Conservation (phyloP, 2,797 vertebrate genomes). For the Enteromius afrohamiltoni region DNA sequence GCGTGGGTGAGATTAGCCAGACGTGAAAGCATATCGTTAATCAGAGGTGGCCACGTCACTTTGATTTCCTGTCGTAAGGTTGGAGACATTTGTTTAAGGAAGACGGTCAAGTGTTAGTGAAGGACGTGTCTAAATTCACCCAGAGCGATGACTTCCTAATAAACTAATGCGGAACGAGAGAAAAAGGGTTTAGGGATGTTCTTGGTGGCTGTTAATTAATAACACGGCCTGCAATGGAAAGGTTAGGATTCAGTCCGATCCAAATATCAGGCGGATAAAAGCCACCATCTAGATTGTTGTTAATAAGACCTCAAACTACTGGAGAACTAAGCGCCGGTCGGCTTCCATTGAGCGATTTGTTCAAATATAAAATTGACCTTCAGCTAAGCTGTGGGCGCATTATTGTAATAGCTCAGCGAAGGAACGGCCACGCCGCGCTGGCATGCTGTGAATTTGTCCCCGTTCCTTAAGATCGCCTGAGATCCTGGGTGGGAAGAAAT, state of each 20-base stretch:
- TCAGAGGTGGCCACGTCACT: constrained; percentile 54
- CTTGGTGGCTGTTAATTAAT: constrained; percentile 33
- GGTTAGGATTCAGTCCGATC: constrained; percentile 21
- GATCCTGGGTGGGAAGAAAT: constrained; percentile 39
- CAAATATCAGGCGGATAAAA: constrained; percentile 37
- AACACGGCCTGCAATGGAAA: background rate
- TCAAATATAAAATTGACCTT: constrained; percentile 30
- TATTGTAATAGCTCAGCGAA: constrained; percentile 12
- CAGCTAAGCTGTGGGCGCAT: constrained; percentile 27
- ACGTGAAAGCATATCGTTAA: constrained; percentile 60
- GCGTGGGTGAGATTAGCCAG: constrained; percentile 62
- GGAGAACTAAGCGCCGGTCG: background rate
- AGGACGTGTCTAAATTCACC: constrained; percentile 54
- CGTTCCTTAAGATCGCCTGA: background rate
- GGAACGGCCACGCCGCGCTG: background rate
- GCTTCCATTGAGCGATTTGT: background rate
- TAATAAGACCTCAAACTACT: constrained; percentile 41
- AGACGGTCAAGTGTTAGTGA: constrained; percentile 50
- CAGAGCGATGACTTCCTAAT: constrained; percentile 59
- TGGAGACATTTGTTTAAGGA: constrained; percentile 59
- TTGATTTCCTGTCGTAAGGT: constrained; percentile 60
- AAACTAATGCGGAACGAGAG: constrained; percentile 25
- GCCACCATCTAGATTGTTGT: constrained; percentile 33
- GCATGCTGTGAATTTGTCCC: background rate
- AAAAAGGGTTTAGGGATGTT: constrained; percentile 4